Evolutionary conservation across 2,797 vertebrate genomes (phyloP), one percentile per base, ranked within the genome.

Genomic region (Margarornis squamiger): DNA sequence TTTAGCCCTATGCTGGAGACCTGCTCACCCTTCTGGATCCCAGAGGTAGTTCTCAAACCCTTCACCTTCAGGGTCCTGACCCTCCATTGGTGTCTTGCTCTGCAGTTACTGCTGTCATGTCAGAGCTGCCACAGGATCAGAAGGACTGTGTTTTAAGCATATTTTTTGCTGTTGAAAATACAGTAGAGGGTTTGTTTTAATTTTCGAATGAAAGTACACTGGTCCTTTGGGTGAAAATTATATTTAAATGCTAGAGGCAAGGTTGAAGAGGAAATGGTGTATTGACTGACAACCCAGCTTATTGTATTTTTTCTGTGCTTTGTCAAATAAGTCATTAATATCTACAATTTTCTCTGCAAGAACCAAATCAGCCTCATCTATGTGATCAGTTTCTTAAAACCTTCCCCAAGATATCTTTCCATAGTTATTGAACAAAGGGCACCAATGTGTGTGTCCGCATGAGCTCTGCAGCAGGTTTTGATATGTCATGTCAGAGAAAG

Each of bases 391-490:
- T 39, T 34, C 43, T 76, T 39, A 51, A 84, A 80, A 67, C 26
- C 24, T 62, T 51, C 30, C 18, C 43, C 36, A 3, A 79, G 62
- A 2, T 14, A 12, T 20, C 5, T 75, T 86, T 66, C 21, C 2
- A 7, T 21, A 39, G 26, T n/a, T 72, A 20, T 72, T 54, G 24
- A 72, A 46, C 38, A n/a, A 71, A 71, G 32, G 11, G 17, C 71
- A 38, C 48, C 26, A n/a, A 16, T 34, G 12, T 12, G 20, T 0
- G 0, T 15, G 29, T 67, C 19, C 15, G 45, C 0, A 1, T 0
- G 7, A 77, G 24, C 22, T 80, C 36, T 73, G 30, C 26, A 57
- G 48, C 17, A 46, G 12, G 29, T 14, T 46, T 92, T 72, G 29
- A 12, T n/a, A 12, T 10, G 11, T n/a, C 27, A 23, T 7, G 32